These are phyloP conservation scores for Metaphire vulgaris DNA, from an alignment of 1,140 invertebrate species.

Conservation along the genomic window DNA sequence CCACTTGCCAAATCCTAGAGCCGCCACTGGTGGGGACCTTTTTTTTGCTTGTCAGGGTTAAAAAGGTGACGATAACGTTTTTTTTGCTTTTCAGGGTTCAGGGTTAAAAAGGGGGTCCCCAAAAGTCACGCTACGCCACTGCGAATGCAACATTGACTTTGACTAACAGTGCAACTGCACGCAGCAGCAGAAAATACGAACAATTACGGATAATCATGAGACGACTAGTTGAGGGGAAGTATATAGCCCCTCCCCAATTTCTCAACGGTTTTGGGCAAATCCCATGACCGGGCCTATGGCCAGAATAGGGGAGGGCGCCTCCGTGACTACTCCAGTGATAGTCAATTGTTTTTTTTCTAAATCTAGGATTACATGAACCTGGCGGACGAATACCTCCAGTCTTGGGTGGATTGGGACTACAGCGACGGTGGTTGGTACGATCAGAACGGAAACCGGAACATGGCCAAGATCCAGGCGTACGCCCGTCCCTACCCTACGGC, in stretches of 20 bases:
- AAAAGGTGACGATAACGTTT: no score
- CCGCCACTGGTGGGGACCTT: no score
- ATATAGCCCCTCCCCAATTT: not conserved
- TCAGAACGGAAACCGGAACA: not conserved
- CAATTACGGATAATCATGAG: not conserved
- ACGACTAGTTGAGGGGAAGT: no score
- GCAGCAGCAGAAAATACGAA: not conserved
- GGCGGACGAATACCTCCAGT: conserved; percentile 32
- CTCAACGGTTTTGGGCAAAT: not conserved
- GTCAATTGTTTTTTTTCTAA: conserved; percentile 28
- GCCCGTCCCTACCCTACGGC: not conserved
- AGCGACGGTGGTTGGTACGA: conserved; percentile 3
- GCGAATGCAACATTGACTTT: no score
- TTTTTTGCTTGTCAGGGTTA: no score
- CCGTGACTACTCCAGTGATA: no score
- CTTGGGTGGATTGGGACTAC: conserved; percentile 37
- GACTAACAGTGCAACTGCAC: not conserved
- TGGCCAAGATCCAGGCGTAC: not conserved
- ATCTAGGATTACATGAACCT: conserved; percentile 26
- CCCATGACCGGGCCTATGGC: not conserved
- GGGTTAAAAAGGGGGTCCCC: no score
- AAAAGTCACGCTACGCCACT: no score
- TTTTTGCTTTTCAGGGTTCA: no score
- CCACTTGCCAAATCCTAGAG: no score
- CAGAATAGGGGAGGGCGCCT: not conserved